These are phyloP conservation scores for Leucophora obtusa DNA, from an alignment of 2,888 invertebrate genomes.

Conservation along the genomic window DNA sequence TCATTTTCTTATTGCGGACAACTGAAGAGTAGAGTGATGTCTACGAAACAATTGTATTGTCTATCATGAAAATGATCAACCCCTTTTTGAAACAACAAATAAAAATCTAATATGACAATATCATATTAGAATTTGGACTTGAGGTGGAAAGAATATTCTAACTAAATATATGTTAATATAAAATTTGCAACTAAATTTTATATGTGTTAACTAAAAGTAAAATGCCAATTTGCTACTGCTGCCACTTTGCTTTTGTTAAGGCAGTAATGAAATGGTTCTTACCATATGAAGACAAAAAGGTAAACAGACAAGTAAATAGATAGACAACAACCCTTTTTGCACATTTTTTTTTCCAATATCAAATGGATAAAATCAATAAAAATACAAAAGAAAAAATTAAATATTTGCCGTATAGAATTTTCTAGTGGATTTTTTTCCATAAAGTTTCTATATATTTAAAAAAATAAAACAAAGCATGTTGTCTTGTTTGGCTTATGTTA, in stretches of 20 bases:
- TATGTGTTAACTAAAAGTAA: constrained; percentile 25
- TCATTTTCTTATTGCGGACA: no score
- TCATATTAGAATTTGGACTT: no score
- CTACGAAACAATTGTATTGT: no score
- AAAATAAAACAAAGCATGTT: constrained; percentile 9
- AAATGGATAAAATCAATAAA: constrained; percentile 31
- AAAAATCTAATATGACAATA: no score
- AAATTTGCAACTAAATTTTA: no score
- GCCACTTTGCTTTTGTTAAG: background rate
- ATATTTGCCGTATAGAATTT: background rate
- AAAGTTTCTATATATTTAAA: constrained; percentile 27
- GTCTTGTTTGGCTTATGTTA: constrained; percentile 7
- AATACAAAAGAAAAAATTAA: background rate
- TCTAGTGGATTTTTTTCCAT: background rate
- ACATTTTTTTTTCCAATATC: background rate
- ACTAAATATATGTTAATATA: no score
- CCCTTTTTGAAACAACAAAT: no score
- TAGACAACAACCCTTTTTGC: constrained; percentile 10
- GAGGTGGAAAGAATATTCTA: no score
- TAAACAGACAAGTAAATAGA: background rate
- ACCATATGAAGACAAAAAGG: background rate
- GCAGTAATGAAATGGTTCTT: background rate
- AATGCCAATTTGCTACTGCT: constrained; percentile 38
- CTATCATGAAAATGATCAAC: no score
- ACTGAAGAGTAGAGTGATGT: no score